These are phyloP conservation scores for Pogonocichla stellata DNA, from an alignment of 2,113 vertebrate genomes.

Conservation along the genomic window DNA sequence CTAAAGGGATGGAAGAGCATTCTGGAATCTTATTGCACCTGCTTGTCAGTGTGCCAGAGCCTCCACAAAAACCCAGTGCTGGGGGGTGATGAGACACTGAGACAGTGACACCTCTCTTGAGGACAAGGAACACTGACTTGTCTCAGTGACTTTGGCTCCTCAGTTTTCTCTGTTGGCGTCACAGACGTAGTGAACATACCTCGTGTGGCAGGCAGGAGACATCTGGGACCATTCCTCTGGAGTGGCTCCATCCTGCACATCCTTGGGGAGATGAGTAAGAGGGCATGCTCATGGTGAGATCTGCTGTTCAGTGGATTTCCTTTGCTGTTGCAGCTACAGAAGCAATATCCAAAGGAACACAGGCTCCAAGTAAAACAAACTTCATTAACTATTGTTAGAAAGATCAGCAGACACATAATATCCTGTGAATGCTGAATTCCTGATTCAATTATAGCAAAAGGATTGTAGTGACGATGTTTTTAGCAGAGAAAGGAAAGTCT, in stretches of 20 bases:
- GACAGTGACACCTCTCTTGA: background rate
- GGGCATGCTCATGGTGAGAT: accelerated
- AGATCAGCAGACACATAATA: background rate
- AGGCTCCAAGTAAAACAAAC: slow-evolving; percentile 6
- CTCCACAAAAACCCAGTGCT: background rate
- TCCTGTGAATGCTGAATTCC: background rate
- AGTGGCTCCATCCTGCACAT: background rate
- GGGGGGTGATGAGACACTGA: background rate
- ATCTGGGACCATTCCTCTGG: background rate
- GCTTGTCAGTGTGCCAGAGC: background rate
- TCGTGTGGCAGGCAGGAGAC: background rate
- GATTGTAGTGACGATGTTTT: background rate
- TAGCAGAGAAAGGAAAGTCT: background rate
- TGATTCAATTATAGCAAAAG: background rate
- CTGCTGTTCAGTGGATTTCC: background rate
- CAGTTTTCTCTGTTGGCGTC: background rate
- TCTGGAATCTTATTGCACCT: background rate
- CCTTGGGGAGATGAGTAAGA: background rate
- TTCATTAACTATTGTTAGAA: background rate
- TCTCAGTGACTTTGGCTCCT: background rate
- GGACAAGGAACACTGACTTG: background rate
- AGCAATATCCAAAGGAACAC: background rate
- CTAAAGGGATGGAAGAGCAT: background rate
- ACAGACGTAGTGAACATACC: background rate
- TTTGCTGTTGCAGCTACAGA: background rate